Percentiles rank a stretch among this genome's conserved stretches.
These are phyloP conservation scores for Pterophyllum scalare DNA, from an alignment of 2,113 vertebrate species.

Conservation along the genomic window DNA sequence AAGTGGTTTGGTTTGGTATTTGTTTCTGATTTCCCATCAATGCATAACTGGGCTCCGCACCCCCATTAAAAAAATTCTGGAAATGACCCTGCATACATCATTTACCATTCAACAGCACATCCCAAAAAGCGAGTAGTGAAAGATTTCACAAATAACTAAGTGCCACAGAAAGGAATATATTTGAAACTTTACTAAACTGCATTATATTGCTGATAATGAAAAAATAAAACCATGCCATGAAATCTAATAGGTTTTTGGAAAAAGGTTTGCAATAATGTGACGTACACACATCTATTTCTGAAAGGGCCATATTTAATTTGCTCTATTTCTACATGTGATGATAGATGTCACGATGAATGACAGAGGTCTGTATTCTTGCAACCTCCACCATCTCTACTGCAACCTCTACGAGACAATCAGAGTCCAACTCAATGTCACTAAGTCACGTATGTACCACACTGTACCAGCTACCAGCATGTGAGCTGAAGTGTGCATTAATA, in stretches of 20 bases:
- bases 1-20: neutral
- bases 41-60: neutral
- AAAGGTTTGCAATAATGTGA: neutral
- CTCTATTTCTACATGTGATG: slow-evolving; percentile 11
- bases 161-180: neutral
- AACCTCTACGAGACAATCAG: slow-evolving; percentile 88
- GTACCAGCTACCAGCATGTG: neutral
- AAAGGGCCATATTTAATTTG: neutral
- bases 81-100: neutral
- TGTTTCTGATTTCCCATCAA: neutral
- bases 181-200: neutral
- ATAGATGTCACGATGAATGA: slow-evolving; percentile 82
- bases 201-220: neutral
- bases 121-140: neutral
- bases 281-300: neutral
- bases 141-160: neutral
- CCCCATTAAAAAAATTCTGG: neutral
- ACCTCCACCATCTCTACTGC: slow-evolving; percentile 95
- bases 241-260: neutral
- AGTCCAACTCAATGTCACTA: slow-evolving; percentile 86
- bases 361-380: slow-evolving; percentile 90
- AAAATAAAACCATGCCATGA: neutral
- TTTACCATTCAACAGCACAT: neutral
- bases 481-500: neutral
- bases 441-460: slow-evolving; percentile 80